These are phyloP conservation scores for Catharus minimus DNA, from an alignment of 2,113 vertebrate species.

Conservation along the genomic window DNA sequence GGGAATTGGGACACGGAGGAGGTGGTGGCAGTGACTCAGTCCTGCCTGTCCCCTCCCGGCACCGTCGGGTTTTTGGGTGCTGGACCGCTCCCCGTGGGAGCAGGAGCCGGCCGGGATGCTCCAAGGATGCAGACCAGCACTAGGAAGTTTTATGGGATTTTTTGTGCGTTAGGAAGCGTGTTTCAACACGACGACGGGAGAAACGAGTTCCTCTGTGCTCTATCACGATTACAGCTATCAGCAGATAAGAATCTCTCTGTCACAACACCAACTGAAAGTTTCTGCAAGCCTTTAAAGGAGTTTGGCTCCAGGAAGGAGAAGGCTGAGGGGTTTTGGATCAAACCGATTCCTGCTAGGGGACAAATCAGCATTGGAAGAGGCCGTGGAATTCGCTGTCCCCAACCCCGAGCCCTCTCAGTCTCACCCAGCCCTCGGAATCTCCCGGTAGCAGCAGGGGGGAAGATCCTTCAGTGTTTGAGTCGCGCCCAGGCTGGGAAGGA, in stretches of 20 bases:
- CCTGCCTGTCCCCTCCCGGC: background rate
- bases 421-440: background rate
- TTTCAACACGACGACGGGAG: background rate
- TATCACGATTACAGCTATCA: background rate
- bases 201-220: background rate
- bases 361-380: background rate
- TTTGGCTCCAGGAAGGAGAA: background rate
- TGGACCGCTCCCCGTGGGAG: background rate
- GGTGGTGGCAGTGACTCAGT: background rate
- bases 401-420: background rate
- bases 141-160: background rate
- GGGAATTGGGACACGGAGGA: background rate
- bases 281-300: background rate
- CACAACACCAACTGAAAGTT: background rate
- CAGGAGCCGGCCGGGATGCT: background rate
- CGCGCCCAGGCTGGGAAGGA: background rate
- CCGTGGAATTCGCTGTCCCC: background rate
- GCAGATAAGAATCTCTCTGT: constrained; percentile 39
- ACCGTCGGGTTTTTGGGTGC: background rate
- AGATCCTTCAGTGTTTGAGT: background rate
- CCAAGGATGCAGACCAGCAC: background rate
- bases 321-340: background rate
- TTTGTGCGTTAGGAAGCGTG: background rate
- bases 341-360: background rate
- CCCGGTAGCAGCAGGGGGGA: background rate